Percentiles rank a stretch among this genome's conserved stretches.
phyloP scores from a whole-genome alignment of 2,888 invertebrate genomes.

The Alcis repandata region DNA sequence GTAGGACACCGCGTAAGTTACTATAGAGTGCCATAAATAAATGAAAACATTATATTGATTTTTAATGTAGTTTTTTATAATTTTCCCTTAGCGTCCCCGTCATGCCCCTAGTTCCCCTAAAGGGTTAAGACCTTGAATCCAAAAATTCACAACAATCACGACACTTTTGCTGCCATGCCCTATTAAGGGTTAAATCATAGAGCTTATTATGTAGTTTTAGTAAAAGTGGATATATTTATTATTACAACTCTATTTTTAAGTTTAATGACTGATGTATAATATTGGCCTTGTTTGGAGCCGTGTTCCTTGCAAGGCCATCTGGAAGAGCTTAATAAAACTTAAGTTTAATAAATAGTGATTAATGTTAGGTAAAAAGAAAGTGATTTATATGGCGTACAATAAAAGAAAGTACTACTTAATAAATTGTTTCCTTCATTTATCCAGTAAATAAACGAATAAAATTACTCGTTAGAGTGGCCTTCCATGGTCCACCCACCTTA shows the following conservation, averaged over 20 bases:
- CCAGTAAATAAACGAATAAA: constrained; percentile 43
- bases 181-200: constrained; percentile 16
- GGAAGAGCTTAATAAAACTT: constrained; percentile 44
- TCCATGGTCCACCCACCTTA: constrained; percentile 2
- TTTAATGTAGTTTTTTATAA: too few species aligned
- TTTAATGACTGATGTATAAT: constrained; percentile 23
- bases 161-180: constrained; percentile 19
- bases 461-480: constrained; percentile 44
- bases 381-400: constrained; percentile 41
- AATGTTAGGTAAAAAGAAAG: constrained; percentile 34
- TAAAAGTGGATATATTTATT: neutral
- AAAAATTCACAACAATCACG: constrained; percentile 12
- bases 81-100: too few species aligned
- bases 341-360: constrained; percentile 44
- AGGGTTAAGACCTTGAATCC: constrained; percentile 13
- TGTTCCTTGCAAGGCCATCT: constrained; percentile 48
- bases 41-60: too few species aligned
- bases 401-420: constrained; percentile 43
- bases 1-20: too few species aligned
- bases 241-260: neutral
- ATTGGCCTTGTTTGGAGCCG: constrained; percentile 44
- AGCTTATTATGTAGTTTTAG: constrained; percentile 6
- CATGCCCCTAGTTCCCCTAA: too few species aligned
- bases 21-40: too few species aligned
- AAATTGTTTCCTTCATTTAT: constrained; percentile 35